phyloP scores from a whole-genome alignment of 2,113 vertebrate species.

The Atlantisia rogersi region DNA sequence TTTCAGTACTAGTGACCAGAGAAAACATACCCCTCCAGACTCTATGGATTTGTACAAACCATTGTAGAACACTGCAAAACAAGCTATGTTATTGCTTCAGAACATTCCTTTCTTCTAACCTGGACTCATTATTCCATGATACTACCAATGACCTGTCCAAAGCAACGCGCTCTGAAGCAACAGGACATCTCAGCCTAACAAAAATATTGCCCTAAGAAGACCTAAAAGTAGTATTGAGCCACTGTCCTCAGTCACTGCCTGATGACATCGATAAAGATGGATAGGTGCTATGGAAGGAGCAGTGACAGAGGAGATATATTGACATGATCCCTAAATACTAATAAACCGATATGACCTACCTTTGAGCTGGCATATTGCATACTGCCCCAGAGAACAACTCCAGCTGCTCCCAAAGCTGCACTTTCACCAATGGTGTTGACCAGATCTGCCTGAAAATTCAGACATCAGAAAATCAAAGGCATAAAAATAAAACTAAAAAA shows the following conservation, averaged over 20 bases:
- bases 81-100: background rate
- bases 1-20: background rate
- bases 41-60: background rate
- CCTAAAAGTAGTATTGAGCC: background rate
- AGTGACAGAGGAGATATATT: background rate
- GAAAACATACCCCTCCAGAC: background rate
- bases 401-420: constrained; percentile 87
- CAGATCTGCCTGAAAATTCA: constrained; percentile 81
- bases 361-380: constrained; percentile 72
- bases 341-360: background rate
- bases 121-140: background rate
- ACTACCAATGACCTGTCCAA: background rate
- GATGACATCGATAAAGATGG: background rate
- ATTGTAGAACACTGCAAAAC: background rate
- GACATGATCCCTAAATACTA: background rate
- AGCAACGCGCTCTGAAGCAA: background rate
- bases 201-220: background rate
- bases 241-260: rapidly evolving
- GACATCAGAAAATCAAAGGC: background rate
- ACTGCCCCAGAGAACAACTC: constrained; percentile 89
- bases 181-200: background rate
- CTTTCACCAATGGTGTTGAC: constrained; percentile 90
- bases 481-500: background rate
- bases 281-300: background rate
- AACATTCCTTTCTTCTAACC: background rate